These are phyloP conservation scores for Oryzias javanicus DNA, from an alignment of 2,113 vertebrate genomes.

Conservation along the genomic window DNA sequence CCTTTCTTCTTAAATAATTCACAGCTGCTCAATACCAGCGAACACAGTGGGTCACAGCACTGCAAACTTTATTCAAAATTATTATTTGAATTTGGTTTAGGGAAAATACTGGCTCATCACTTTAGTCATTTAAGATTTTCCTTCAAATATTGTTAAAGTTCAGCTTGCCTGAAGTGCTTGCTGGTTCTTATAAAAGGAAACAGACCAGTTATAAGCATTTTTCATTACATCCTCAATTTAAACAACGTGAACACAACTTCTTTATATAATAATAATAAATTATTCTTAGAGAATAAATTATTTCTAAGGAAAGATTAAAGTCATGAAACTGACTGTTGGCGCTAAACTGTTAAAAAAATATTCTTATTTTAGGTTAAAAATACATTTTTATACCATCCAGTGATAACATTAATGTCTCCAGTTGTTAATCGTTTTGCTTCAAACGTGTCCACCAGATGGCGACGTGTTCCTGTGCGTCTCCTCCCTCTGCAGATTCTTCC, in stretches of 20 bases:
- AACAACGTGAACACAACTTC: background rate
- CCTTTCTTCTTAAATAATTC: too few relatives aligned
- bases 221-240: background rate
- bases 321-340: background rate
- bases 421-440: background rate
- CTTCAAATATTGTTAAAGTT: slow-evolving; percentile 8
- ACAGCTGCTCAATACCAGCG: too few relatives aligned
- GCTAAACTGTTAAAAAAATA: background rate
- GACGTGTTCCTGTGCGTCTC: background rate
- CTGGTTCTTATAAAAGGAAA: background rate
- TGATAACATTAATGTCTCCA: background rate
- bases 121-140: background rate
- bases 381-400: background rate
- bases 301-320: background rate
- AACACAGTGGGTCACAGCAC: too few relatives aligned
- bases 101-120: slow-evolving; percentile 1
- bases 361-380: background rate
- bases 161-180: slow-evolving; percentile 6
- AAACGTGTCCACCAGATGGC: slow-evolving; percentile 17
- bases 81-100: too few relatives aligned
- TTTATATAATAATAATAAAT: background rate
- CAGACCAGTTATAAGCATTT: background rate
- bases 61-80: too few relatives aligned
- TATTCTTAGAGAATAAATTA: background rate
- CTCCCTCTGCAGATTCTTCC: slow-evolving; percentile 9